Evolutionary conservation across 2,888 invertebrate species (phyloP).

Genomic region (Chouioia cunea): DNA sequence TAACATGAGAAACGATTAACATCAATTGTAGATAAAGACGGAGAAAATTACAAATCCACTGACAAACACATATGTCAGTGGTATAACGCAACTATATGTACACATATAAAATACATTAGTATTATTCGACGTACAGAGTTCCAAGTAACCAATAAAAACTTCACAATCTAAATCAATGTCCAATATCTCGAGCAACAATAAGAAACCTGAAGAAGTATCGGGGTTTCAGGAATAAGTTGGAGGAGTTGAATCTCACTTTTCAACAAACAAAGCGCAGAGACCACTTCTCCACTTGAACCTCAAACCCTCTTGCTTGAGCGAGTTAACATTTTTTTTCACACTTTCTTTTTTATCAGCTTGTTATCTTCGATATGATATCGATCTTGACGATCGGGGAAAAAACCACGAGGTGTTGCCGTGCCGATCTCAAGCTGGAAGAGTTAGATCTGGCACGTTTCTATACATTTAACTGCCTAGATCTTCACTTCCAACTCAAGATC

Average conservation of each 20-base stretch:
- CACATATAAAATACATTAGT: too few species aligned
- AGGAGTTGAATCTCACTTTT: constrained; percentile 83
- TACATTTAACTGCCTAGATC: constrained; percentile 72
- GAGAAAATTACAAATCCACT: constrained; percentile 36
- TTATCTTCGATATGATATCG: too few species aligned
- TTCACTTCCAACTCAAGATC: constrained; percentile 75
- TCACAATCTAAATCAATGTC: constrained; percentile 35
- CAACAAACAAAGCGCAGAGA: constrained; percentile 73
- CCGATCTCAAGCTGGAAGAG: constrained; percentile 78
- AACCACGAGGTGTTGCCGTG: constrained; percentile 52
- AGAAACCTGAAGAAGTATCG: constrained; percentile 24
- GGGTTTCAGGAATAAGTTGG: constrained; percentile 75
- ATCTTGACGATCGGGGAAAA: constrained; percentile 1
- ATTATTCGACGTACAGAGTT: constrained; percentile 14
- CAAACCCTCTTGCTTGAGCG: constrained; percentile 55
- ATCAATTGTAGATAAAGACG: neutral
- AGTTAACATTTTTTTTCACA: neutral
- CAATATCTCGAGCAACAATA: neutral
- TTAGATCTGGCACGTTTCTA: constrained; percentile 77
- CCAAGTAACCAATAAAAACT: constrained; percentile 20
- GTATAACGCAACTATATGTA: too few species aligned
- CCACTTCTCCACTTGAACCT: constrained; percentile 76
- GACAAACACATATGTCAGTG: too few species aligned
- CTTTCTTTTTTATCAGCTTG: neutral
- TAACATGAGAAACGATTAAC: constrained; percentile 18